These are phyloP conservation scores for Nyctereutes procyonoides DNA, from an alignment of 2,113 vertebrate species.

Conservation along the genomic window DNA sequence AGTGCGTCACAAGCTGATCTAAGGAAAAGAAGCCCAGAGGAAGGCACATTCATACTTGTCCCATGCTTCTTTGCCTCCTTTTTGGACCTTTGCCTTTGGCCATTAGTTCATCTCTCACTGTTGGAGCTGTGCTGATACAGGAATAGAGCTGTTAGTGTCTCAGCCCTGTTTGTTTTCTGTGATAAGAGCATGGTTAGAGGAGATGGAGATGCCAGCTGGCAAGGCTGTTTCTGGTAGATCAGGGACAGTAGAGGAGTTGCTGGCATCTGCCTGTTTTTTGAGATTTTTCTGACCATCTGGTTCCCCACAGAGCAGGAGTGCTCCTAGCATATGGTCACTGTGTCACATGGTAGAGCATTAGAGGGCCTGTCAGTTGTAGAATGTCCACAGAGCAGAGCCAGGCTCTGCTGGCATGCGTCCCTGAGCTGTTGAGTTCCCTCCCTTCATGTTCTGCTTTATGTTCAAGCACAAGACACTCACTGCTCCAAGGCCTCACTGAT, in stretches of 20 bases:
- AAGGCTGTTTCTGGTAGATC: not conserved
- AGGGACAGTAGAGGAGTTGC: not conserved
- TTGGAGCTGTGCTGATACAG: not conserved
- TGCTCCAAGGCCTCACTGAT: rapidly evolving
- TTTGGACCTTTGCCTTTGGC: not conserved
- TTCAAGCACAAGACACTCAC: not conserved
- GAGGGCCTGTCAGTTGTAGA: not conserved
- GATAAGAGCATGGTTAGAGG: not conserved
- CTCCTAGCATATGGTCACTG: not conserved
- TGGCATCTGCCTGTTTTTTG: constrained; percentile 43
- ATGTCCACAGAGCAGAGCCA: not conserved
- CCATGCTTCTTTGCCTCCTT: not conserved
- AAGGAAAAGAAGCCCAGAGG: not conserved
- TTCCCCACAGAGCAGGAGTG: not conserved
- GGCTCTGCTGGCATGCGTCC: not conserved
- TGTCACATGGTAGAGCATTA: not conserved
- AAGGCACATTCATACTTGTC: not conserved
- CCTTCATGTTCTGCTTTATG: not conserved
- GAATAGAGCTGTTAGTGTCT: not conserved
- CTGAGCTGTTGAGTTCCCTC: not conserved
- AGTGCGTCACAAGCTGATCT: not conserved
- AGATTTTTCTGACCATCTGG: constrained; percentile 21
- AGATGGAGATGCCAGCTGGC: constrained; percentile 38
- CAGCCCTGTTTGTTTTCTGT: constrained; percentile 25
- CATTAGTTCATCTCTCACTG: not conserved